Percentiles rank a stretch among this genome's conserved stretches.
Evolutionary conservation across 2,888 invertebrate species (phyloP).

Genomic region (Alitta virens): DNA sequence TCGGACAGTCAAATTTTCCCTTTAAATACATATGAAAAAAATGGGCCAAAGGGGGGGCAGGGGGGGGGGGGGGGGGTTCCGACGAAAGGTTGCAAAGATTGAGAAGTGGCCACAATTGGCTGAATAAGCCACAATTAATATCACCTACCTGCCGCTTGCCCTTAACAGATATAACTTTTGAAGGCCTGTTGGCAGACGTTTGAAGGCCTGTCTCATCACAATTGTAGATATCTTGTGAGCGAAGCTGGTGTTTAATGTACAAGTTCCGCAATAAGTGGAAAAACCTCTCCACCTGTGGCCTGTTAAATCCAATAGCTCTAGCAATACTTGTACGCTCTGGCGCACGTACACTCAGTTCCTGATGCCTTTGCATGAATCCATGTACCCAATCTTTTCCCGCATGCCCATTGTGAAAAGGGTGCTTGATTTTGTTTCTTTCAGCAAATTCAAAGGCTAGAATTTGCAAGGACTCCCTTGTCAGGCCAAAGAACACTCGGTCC

Average conservation of each 20-base stretch:
- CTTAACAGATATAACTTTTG: conserved; percentile 4
- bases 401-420: neutral
- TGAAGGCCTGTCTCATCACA: neutral
- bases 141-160: conserved; percentile 9
- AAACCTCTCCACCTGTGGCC: neutral
- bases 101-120: too few relatives aligned
- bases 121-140: too few relatives aligned
- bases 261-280: neutral
- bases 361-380: neutral
- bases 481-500: neutral
- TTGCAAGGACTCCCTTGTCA: neutral
- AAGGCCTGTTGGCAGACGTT: conserved; percentile 1
- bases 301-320: neutral
- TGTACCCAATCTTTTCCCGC: neutral
- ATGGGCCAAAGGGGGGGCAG: too few relatives aligned
- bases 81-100: too few relatives aligned
- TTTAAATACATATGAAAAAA: too few relatives aligned
- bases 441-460: neutral
- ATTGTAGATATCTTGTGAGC: neutral
- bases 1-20: too few relatives aligned
- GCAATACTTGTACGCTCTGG: neutral
- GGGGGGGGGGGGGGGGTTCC: too few relatives aligned
- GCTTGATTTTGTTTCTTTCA: neutral
- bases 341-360: neutral
- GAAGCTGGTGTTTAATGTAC: neutral